phyloP scores from a whole-genome alignment of 1,140 invertebrate species.

The Acyrthosiphon pisum region DNA sequence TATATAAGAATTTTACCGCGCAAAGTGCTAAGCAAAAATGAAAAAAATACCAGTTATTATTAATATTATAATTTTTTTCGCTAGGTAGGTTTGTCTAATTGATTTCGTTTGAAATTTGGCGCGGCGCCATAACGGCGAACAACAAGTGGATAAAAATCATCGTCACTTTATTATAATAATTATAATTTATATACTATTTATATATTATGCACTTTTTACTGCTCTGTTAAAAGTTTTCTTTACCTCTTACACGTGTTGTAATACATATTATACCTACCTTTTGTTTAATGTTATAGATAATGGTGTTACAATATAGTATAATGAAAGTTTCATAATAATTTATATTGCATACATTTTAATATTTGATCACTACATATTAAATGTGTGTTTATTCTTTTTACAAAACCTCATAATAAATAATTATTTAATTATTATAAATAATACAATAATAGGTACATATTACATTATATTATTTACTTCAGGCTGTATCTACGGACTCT shows the following conservation, averaged over 20 bases:
- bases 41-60: not conserved
- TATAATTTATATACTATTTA: no score
- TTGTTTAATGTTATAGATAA: no score
- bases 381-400: no score
- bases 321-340: no score
- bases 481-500: no score
- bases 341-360: no score
- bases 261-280: no score
- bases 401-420: no score
- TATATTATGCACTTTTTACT: not conserved
- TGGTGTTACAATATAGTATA: no score
- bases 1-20: not conserved
- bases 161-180: not conserved
- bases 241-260: not conserved
- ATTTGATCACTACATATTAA: no score
- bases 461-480: not conserved
- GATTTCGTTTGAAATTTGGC: not conserved
- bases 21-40: not conserved
- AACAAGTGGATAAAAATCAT: not conserved
- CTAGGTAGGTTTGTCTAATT: not conserved
- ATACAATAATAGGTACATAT: no score
- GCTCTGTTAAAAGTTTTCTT: not conserved
- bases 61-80: not conserved
- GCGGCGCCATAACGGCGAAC: not conserved
- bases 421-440: not conserved